phyloP scores from a whole-genome alignment of 2,797 vertebrate genomes.

The Scomberomorus guttatus region DNA sequence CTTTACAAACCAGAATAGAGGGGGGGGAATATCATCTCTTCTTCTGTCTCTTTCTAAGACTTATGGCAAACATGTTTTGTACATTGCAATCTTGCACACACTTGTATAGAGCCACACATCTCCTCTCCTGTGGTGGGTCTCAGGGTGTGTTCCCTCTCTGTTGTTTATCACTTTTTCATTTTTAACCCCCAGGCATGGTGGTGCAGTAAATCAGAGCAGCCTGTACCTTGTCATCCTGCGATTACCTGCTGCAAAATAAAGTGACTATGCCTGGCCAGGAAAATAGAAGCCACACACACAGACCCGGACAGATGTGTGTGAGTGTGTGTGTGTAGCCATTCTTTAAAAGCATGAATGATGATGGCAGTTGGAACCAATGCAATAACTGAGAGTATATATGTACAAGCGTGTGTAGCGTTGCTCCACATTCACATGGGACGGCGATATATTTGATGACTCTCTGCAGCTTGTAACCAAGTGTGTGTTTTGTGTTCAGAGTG shows the following conservation, averaged over 20 bases:
- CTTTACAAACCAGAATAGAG: slow-evolving; percentile 41
- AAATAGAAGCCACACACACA: slow-evolving; percentile 47
- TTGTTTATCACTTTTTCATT: slow-evolving; percentile 78
- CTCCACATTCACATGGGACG: not conserved
- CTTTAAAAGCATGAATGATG: slow-evolving; percentile 51
- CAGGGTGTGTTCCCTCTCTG: slow-evolving; percentile 45
- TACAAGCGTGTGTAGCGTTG: slow-evolving; percentile 18
- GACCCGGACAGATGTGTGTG: not conserved
- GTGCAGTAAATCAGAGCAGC: slow-evolving; percentile 70
- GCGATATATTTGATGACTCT: slow-evolving; percentile 28
- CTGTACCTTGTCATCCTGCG: slow-evolving; percentile 66
- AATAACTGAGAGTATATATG: slow-evolving; percentile 39
- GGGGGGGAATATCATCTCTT: slow-evolving; percentile 56
- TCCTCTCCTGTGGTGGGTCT: slow-evolving; percentile 18
- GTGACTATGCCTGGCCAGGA: slow-evolving; percentile 60
- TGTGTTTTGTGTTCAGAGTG: slow-evolving; percentile 25
- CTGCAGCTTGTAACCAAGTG: slow-evolving; percentile 21
- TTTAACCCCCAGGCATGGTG: slow-evolving; percentile 48
- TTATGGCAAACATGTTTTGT: slow-evolving; percentile 65
- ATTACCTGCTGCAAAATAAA: slow-evolving; percentile 77
- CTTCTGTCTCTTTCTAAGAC: slow-evolving; percentile 64
- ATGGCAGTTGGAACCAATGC: slow-evolving; percentile 38
- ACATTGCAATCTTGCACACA: slow-evolving; percentile 14
- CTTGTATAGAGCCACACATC: slow-evolving; percentile 1
- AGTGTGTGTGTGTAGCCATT: slow-evolving; percentile 29